These are phyloP conservation scores for Macaria notata DNA, from an alignment of 2,888 invertebrate species.

Conservation along the genomic window DNA sequence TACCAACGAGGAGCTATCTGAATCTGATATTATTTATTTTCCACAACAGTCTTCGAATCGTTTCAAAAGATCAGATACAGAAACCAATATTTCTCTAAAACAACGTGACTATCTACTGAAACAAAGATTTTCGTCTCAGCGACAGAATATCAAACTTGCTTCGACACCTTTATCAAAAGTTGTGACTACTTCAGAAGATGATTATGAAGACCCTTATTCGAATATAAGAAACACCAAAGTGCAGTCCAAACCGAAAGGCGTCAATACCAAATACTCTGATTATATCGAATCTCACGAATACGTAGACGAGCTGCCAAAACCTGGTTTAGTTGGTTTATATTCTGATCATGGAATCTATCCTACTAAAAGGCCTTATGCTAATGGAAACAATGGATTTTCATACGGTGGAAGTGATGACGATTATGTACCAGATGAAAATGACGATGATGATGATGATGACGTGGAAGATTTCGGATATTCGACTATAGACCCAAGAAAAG, in stretches of 20 bases:
- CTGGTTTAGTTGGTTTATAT: constrained; percentile 66
- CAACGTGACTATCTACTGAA: constrained; percentile 59
- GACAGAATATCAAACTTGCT: constrained; percentile 35
- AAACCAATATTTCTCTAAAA: constrained; percentile 42
- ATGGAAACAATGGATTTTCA: constrained; percentile 39
- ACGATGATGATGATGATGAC: constrained; percentile 49
- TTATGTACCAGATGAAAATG: constrained; percentile 32
- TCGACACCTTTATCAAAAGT: constrained; percentile 42
- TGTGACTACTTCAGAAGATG: constrained; percentile 44
- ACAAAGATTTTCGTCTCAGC: constrained; percentile 43
- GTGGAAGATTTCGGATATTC: constrained; percentile 57
- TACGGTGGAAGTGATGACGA: constrained; percentile 40
- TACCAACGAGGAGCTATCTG: constrained; percentile 15
- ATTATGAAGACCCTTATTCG: constrained; percentile 68
- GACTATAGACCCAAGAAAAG: constrained; percentile 64
- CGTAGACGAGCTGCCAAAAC: constrained; percentile 62
- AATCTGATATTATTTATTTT: constrained; percentile 38
- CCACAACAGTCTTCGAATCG: constrained; percentile 36
- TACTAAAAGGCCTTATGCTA: constrained; percentile 44
- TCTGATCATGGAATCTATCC: constrained; percentile 54
- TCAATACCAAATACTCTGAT: constrained; percentile 41
- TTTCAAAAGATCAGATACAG: constrained; percentile 42
- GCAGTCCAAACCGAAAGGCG: constrained; percentile 23
- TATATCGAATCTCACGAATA: constrained; percentile 51
- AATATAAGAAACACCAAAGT: constrained; percentile 64